Conservation (phyloP, 2,888 invertebrate species). For the Drosophila atroscutellata region DNA sequence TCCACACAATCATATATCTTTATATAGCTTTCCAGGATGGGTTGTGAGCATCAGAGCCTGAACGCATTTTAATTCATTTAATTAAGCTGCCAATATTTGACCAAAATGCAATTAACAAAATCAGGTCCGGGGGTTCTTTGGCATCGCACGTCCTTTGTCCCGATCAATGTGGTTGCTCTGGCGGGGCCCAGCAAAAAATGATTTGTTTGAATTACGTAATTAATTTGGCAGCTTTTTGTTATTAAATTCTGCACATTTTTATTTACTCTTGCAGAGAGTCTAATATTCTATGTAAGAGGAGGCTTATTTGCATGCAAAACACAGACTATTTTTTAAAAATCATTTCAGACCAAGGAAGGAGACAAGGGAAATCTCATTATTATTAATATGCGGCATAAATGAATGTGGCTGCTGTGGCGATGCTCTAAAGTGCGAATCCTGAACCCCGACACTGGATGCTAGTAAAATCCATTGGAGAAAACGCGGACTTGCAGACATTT, state of each 20-base stretch:
- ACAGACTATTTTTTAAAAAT: not conserved
- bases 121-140: conserved; percentile 31
- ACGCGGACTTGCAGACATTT: conserved; percentile 70
- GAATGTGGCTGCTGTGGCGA: conserved; percentile 39
- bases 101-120: conserved; percentile 83
- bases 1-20: conserved; percentile 1
- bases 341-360: not conserved
- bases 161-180: conserved; percentile 28
- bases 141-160: conserved; percentile 14
- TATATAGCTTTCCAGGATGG: not conserved
- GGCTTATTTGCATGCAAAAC: not conserved
- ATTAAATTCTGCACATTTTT: not conserved
- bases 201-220: conserved; percentile 75
- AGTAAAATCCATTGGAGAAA: conserved; percentile 27
- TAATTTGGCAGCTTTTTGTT: conserved; percentile 56
- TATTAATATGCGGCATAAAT: conserved; percentile 51
- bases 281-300: not conserved
- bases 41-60: conserved; percentile 57
- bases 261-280: not conserved
- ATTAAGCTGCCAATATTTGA: conserved; percentile 84
- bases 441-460: not conserved
- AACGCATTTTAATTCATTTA: conserved; percentile 80
- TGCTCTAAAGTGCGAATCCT: conserved; percentile 16
- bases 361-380: no score
- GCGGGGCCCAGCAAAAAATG: conserved; percentile 12